Evolutionary conservation across 2,113 vertebrate species (phyloP), one percentile per base, ranked within the genome.

Genomic region (Crocuta crocuta): DNA sequence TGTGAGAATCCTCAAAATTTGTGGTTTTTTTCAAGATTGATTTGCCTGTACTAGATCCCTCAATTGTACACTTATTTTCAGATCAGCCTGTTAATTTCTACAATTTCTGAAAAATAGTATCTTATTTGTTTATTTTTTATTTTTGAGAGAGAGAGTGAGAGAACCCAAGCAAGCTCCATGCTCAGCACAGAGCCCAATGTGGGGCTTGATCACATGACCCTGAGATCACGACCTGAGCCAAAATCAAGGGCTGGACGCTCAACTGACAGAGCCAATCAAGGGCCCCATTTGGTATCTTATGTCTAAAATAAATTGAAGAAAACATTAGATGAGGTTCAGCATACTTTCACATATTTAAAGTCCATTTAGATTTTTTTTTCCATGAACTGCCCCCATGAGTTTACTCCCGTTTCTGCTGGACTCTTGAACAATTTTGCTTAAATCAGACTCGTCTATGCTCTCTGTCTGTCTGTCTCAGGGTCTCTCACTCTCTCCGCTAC

Each of bases 231-330:
- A 61, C 19, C 58, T 61, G 58, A 61, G 58, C 58, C 7, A 0
- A 61, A 55, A 55, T 10, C 13, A 3, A 61, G 58, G 6, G 17
- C 9, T 61, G 19, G 58, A 61, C 2, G 19, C 58, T 61, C 58
- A 61, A 61, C 17, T 19, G 19, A 61, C 21, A 55, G 53, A 16
- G 53, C 53, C 53, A 55, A 15, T 16, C 53, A 15, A 10, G 53
- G 53, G 53, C 53, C 53, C 53, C 53, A 55, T 16, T 15, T 35
- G 68, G 16, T n/a, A 82, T 48, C n/a, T 53, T 10, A 43, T 12
- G 73, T 85, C 11, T n/a, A n/a, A 79, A 95, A n/a, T 88, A 55
- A 89, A 81, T 71, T 91, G 21, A 65, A 78, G 71, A 55, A 96
- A 80, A 78, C n/a, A 53, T 58, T 78, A 50, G 6, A 88, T 55